These are phyloP conservation scores for Megalopta genalis DNA, from an alignment of 1,140 invertebrate genomes.

Conservation along the genomic window DNA sequence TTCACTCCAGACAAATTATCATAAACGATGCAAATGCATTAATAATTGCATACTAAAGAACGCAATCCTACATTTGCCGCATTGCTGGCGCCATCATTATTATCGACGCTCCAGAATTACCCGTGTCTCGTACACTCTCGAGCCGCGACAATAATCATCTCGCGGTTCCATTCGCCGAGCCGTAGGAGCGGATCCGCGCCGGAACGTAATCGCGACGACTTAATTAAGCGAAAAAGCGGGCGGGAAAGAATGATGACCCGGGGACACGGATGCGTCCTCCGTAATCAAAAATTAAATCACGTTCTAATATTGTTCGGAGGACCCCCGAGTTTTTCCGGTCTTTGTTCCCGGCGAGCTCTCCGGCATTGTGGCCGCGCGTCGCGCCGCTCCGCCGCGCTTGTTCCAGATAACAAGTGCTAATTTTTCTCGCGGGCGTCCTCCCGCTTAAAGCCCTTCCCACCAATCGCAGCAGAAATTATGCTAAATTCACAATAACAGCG, in stretches of 20 bases:
- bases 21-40: too few relatives aligned
- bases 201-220: neutral
- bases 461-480: conserved; percentile 12
- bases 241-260: conserved; percentile 12
- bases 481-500: conserved; percentile 39
- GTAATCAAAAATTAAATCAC: conserved; percentile 44
- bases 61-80: too few relatives aligned
- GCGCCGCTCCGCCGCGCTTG: neutral
- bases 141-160: too few relatives aligned
- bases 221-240: conserved; percentile 13
- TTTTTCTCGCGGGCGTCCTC: conserved; percentile 23
- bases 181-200: too few relatives aligned
- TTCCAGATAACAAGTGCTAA: conserved; percentile 41
- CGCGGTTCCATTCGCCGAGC: too few relatives aligned
- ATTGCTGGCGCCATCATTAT: too few relatives aligned
- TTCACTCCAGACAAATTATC: too few relatives aligned
- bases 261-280: neutral
- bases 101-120: too few relatives aligned
- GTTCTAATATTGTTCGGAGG: neutral
- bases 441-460: conserved; percentile 5
- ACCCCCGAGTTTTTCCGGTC: neutral
- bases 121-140: too few relatives aligned
- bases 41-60: too few relatives aligned
- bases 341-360: neutral
- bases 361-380: neutral